Base-by-base conservation (phyloP, 2,888 invertebrate species). In the Chrysomela aeneicollis region DNA sequence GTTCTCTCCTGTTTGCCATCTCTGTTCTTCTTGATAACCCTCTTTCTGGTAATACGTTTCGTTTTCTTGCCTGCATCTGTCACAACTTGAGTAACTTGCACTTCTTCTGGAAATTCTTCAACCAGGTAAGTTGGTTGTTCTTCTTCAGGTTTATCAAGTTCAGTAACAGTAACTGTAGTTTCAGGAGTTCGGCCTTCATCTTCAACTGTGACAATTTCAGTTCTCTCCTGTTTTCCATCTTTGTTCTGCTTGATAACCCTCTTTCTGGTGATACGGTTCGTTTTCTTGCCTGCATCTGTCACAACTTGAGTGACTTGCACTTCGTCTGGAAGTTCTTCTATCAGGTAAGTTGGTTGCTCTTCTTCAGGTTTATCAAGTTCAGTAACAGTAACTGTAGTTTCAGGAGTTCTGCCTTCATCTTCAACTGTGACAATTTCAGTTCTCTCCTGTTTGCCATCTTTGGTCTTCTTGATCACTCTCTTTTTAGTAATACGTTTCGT, bases 181-280 rank as follows among this genome's bases (percentile, higher is more conserved):
- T 82, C 75, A 0, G 85, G 85, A 61, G 82, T 77, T 61, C 80
- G 76, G 21, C 82, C 82, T 57, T 84, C 84, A 73, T 83, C 79
- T 73, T 76, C 74, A 18, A 76, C 71, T 46, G 73, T 77, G 6
- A 73, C 67, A 32, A 74, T 72, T 64, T 76, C 67, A 5, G 75
- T 78, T 58, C 77, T 77, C 73, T 82, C 80, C 66, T 81, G 62
- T 71, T 77, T 77, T 19, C 66, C 74, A 30, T 77, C 81, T 62
- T 73, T 82, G 6, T 79, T 81, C 70, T 84, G 84, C 59, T 79
- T 84, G 51, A 84, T 81, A 0, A 80, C 70, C 61, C 70, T 49
- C 62, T 82, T 85, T 47, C 61, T 74, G 15, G 51, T 58, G 2
- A 71, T 47, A 22, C 65, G 61, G 46, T 69, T 71, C 50, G 63